Evolutionary conservation across 2,113 vertebrate genomes (phyloP), one percentile per base, ranked within the genome.

Genomic region (Menidia beryllina): DNA sequence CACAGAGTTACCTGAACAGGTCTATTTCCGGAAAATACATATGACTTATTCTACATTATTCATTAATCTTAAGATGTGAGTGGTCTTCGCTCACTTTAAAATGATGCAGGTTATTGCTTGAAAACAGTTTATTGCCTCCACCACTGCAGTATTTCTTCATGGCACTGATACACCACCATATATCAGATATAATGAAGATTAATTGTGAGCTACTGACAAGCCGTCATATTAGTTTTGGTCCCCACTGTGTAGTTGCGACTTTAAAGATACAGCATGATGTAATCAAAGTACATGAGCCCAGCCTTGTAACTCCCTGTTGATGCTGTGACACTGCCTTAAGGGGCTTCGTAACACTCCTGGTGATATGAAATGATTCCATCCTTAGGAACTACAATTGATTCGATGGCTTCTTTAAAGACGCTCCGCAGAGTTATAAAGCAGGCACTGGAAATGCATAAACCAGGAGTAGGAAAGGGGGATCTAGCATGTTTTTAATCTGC

Each of bases 401-500:
- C n/a, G 45, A 47, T 23, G 39, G 30, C 26, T 59, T 15, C 47
- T 34, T 34, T 34, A 34, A 34, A 34, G 10, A 30, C 7, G 26
- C 23, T 24, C 15, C 7, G 27, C 14, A 55, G 12, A 23, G 27
- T 15, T 36, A 41, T 17, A 72, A 81, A 72, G 27, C 58, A 64
- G 7, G 41, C 62, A 39, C 26, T 23, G 56, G 45, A 21, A 38
- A 59, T 51, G 10, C 1, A 11, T 50, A 8, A 12, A 67, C 1
- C 20, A 12, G 38, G 38, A 55, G 24, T 11, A 24, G 38, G 12
- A 12, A 68, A 10, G 3, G 14, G 24, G 56, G 30, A 24, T 50
- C 67, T 50, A 75, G 11, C 20, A 26, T 62, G 45, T 55, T 27
- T 70, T 61, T 75, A 59, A 74, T 60, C 30, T 64, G n/a, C 2